Conservation (phyloP, 2,797 vertebrate species). For the Brotula barbata region DNA sequence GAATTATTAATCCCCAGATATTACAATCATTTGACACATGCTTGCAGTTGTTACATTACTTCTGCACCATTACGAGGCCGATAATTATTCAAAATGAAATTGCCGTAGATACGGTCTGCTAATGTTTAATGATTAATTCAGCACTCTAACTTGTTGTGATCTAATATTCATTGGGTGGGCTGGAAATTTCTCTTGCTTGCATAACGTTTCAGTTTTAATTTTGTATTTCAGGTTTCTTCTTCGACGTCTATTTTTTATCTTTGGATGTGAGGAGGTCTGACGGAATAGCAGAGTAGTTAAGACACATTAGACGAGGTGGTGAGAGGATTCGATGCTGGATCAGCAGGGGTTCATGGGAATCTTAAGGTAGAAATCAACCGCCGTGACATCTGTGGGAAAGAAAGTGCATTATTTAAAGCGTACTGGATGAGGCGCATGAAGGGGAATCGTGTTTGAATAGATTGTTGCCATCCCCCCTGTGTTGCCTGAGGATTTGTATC, state of each 20-base stretch:
- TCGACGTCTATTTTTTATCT: constrained; percentile 34
- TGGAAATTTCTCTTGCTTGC: constrained; percentile 65
- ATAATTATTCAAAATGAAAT: constrained; percentile 67
- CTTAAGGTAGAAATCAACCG: constrained; percentile 59
- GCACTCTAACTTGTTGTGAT: constrained; percentile 65
- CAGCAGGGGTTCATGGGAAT: constrained; percentile 56
- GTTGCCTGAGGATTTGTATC: constrained; percentile 42
- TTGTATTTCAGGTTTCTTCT: constrained; percentile 70
- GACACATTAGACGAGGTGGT: constrained; percentile 42
- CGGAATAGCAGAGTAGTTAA: constrained; percentile 59
- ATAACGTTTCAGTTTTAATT: constrained; percentile 60
- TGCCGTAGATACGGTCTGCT: constrained; percentile 54
- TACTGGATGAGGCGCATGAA: constrained; percentile 16
- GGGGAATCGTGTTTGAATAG: constrained; percentile 40
- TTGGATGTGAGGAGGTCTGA: constrained; percentile 51
- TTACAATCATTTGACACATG: constrained; percentile 58
- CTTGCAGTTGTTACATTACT: constrained; percentile 62
- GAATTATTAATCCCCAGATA: constrained; percentile 61
- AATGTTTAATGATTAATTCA: constrained; percentile 73
- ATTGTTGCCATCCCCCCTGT: constrained; percentile 34
- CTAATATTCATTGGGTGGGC: constrained; percentile 69
- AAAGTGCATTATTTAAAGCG: constrained; percentile 65
- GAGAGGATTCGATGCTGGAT: constrained; percentile 52
- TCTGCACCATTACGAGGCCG: constrained; percentile 25
- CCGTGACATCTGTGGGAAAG: constrained; percentile 46